These are phyloP conservation scores for Acleris sparsana DNA, from an alignment of 2,888 invertebrate genomes.

Conservation along the genomic window DNA sequence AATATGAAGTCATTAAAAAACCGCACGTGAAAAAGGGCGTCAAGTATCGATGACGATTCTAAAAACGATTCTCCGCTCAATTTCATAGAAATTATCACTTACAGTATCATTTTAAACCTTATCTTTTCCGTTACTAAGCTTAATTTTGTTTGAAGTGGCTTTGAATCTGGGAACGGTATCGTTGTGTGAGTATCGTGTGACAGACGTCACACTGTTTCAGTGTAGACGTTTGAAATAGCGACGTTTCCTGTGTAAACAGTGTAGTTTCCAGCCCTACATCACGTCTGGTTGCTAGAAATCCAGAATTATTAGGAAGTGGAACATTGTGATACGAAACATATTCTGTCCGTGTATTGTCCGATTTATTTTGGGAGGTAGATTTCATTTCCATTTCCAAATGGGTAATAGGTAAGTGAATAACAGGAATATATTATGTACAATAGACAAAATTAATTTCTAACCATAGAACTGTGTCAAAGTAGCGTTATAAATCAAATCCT, in stretches of 20 bases:
- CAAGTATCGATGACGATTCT: constrained; percentile 47
- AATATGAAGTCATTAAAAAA: constrained; percentile 41
- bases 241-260: constrained; percentile 41
- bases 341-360: neutral
- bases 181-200: constrained; percentile 42
- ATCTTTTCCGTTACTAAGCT: neutral
- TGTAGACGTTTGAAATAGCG: constrained; percentile 44
- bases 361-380: neutral
- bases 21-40: constrained; percentile 43
- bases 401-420: neutral
- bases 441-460: no score
- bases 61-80: constrained; percentile 44
- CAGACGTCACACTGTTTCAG: constrained; percentile 43
- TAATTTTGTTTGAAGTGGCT: neutral
- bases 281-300: neutral
- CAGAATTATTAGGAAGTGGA: neutral
- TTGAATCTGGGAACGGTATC: constrained; percentile 19
- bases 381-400: neutral
- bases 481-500: no score
- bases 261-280: neutral
- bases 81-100: constrained; percentile 38
- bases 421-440: no score
- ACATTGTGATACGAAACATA: neutral
- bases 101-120: constrained; percentile 7
- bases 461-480: no score